Evolutionary conservation across 2,888 invertebrate genomes (phyloP).

Genomic region (Chrysolina oricalcia): DNA sequence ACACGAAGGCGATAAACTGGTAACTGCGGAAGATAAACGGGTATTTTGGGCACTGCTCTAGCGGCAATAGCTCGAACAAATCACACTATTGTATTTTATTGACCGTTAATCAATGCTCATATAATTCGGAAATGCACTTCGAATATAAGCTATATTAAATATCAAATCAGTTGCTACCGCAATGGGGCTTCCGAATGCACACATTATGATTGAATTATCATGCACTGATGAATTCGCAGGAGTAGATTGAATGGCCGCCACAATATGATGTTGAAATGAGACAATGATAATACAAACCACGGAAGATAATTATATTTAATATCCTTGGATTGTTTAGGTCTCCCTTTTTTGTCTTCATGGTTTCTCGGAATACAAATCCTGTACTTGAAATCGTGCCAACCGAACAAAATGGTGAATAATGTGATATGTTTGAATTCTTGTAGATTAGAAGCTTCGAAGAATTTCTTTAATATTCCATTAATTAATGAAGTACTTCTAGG

Average conservation of each 20-base stretch:
- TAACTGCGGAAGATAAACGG: slow-evolving; percentile 4
- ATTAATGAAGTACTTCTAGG: too few species aligned
- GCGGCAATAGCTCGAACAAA: not conserved
- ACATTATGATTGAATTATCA: not conserved
- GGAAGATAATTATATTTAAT: too few species aligned
- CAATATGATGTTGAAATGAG: not conserved
- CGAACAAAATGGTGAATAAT: too few species aligned
- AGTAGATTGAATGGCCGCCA: not conserved
- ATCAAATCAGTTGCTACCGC: slow-evolving; percentile 3
- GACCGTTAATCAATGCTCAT: not conserved
- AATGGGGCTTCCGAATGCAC: not conserved
- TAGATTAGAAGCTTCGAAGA: too few species aligned
- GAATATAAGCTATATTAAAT: slow-evolving; percentile 5
- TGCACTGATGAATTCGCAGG: not conserved
- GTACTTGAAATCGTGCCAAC: too few species aligned
- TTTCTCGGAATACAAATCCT: too few species aligned
- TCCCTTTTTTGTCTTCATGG: too few species aligned
- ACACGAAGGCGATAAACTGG: slow-evolving; percentile 6
- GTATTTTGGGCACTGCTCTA: not conserved
- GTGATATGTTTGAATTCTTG: too few species aligned
- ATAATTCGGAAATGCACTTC: not conserved
- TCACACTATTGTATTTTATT: not conserved
- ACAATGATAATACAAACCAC: too few species aligned
- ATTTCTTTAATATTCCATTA: too few species aligned
- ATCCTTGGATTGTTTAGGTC: too few species aligned